Evolutionary conservation across 2,888 invertebrate genomes (phyloP).

Genomic region (Crossocerus cetratus): DNA sequence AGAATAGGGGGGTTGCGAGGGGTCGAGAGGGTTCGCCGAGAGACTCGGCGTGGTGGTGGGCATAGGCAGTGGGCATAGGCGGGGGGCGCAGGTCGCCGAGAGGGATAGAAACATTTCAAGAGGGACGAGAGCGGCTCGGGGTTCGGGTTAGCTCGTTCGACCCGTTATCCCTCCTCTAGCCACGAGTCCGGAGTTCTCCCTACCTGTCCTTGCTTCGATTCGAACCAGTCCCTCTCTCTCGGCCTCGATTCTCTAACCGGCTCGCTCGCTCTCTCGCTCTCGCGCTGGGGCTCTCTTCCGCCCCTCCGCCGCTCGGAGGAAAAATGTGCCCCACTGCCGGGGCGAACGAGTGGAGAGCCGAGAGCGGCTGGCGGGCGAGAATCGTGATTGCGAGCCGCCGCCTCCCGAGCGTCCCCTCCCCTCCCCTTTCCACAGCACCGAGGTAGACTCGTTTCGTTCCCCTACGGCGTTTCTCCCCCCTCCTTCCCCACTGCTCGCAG

Average conservation of each 20-base stretch:
- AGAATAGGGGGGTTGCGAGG: constrained; percentile 13
- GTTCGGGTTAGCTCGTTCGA: constrained; percentile 77
- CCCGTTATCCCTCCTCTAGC: constrained; percentile 75
- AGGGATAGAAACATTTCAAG: constrained; percentile 23
- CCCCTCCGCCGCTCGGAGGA: constrained; percentile 40
- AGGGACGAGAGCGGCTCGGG: constrained; percentile 38
- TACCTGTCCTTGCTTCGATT: constrained; percentile 68
- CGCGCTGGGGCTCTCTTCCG: constrained; percentile 5
- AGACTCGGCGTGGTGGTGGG: background rate
- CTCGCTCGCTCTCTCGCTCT: background rate
- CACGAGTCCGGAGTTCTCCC: constrained; percentile 55
- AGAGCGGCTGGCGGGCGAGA: constrained; percentile 56
- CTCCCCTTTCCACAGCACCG: constrained; percentile 3
- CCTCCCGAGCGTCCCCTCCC: constrained; percentile 37
- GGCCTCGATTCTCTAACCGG: background rate
- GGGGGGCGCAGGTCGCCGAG: constrained; percentile 3
- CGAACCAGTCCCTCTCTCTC: constrained; percentile 51
- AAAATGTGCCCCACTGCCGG: constrained; percentile 37
- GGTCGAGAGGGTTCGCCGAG: constrained; percentile 4
- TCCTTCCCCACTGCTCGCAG: constrained; percentile 56
- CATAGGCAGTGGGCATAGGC: constrained; percentile 27
- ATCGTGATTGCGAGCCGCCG: constrained; percentile 59
- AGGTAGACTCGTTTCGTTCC: constrained; percentile 74
- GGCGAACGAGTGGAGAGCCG: constrained; percentile 32
- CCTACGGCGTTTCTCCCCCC: constrained; percentile 62